Conservation (phyloP, 2,888 invertebrate genomes). For the Caenorhabditis doughertyi region DNA sequence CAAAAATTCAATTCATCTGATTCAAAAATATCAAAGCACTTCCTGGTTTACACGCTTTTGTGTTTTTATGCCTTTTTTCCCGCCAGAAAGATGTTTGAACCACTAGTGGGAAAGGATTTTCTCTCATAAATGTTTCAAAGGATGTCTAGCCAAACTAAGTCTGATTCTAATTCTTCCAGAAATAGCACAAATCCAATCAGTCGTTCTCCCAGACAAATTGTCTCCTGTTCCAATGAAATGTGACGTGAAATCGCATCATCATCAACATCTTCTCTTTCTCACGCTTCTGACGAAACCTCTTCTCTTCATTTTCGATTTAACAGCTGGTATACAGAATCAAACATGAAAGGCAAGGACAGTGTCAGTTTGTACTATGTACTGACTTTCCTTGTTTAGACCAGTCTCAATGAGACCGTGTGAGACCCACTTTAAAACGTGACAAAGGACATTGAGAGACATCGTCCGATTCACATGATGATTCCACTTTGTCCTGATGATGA, state of each 20-base stretch:
- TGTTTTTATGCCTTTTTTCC: background rate
- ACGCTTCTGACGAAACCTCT: background rate
- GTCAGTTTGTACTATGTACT: slow-evolving; percentile 42
- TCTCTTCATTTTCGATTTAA: background rate
- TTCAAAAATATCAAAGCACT: too few relatives aligned
- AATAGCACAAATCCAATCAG: slow-evolving; percentile 30
- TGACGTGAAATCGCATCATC: slow-evolving; percentile 44
- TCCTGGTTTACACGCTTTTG: background rate
- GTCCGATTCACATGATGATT: slow-evolving; percentile 61
- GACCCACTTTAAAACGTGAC: slow-evolving; percentile 57
- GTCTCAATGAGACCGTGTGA: background rate
- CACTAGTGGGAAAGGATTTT: background rate
- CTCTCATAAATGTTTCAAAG: slow-evolving; percentile 31
- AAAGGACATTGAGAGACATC: slow-evolving; percentile 45
- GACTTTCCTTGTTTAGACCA: slow-evolving; percentile 35
- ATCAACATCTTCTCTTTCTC: background rate
- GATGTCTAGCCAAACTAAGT: slow-evolving; percentile 37
- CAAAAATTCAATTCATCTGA: too few relatives aligned
- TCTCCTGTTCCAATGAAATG: background rate
- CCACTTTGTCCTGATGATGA: slow-evolving; percentile 25
- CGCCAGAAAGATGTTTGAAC: slow-evolving; percentile 30
- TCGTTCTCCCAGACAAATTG: slow-evolving; percentile 8
- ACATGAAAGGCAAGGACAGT: slow-evolving; percentile 29
- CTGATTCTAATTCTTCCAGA: too few relatives aligned
- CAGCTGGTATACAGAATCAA: slow-evolving; percentile 9